Evolutionary conservation across 2,113 vertebrate genomes (phyloP).

Genomic region (Scartelaos histophorus): DNA sequence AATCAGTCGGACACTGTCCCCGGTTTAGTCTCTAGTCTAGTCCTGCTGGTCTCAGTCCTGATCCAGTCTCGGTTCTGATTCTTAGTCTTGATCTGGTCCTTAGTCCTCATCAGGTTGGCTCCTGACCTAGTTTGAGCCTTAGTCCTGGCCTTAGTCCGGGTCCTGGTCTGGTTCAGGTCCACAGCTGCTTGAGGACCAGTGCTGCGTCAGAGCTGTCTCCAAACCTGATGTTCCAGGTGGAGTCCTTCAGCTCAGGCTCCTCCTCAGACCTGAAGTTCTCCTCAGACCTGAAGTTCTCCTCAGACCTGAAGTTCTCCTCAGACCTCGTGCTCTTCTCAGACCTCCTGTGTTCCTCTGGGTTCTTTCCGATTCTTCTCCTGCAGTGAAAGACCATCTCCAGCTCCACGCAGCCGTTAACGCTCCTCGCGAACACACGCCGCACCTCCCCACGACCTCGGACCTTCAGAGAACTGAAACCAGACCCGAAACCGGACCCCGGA

Average conservation of each 20-base stretch:
- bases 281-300: too few relatives aligned
- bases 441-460: constrained; percentile 68
- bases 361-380: not conserved
- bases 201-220: constrained; percentile 78
- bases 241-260: not conserved
- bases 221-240: constrained; percentile 80
- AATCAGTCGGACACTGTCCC: too few relatives aligned
- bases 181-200: constrained; percentile 76
- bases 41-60: too few relatives aligned
- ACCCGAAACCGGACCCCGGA: not conserved
- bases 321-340: too few relatives aligned
- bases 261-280: not conserved
- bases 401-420: constrained; percentile 55
- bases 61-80: too few relatives aligned
- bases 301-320: too few relatives aligned
- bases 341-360: constrained; percentile 7
- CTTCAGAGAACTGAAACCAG: constrained; percentile 66
- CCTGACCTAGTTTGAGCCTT: too few relatives aligned
- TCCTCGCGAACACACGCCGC: constrained; percentile 66
- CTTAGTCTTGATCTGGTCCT: too few relatives aligned
- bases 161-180: not conserved
- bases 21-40: too few relatives aligned
- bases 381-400: constrained; percentile 75
- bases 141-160: too few relatives aligned
- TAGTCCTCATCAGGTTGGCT: too few relatives aligned